Evolutionary conservation across 2,113 vertebrate genomes (phyloP), one percentile per base, ranked within the genome.

Genomic region (Pseudopipra pipra): DNA sequence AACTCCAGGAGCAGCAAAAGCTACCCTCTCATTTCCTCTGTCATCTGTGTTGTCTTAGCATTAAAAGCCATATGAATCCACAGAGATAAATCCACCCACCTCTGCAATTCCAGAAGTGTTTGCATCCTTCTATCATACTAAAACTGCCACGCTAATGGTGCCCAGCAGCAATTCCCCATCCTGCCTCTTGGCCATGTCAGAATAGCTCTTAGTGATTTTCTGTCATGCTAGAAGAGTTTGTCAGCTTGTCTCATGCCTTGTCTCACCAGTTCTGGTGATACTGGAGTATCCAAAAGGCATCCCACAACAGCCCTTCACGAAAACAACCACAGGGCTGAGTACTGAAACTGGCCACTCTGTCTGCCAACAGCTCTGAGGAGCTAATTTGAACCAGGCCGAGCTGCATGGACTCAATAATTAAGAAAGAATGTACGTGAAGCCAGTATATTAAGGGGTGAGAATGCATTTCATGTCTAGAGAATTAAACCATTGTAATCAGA

Each of bases 401-500:
- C 81, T 44, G 33, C 17, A 46, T 4, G 41, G 58, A 82, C 94
- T 91, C 93, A 68, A 33, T 97, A 91, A 97, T 96, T 96, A 94
- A 89, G 54, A 89, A 93, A 91, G 89, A 93, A 96, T 91, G 93
- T 91, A 95, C 54, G 58, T 65, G 49, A 95, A 89, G 74, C 68
- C 81, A 58, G 77, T 85, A 79, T 95, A 95, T 92, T 87, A 97
- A 87, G 77, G 87, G 85, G 81, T 83, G 81, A 91, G 87, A 97
- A 96, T 54, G n/a, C 66, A 87, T 87, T 94, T 96, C 93, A 79
- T 55, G 58, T 76, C 74, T 63, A 62, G 77, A 93, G 84, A 96
- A 91, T 96, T 89, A 97, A 94, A 76, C 81, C 91, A 91, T 76
- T 93, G 87, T 96, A 94, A 94, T 89, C 77, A 96, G 46, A 83